These are phyloP conservation scores for Melinaea marsaeus DNA, from an alignment of 2,888 invertebrate species.

Conservation along the genomic window DNA sequence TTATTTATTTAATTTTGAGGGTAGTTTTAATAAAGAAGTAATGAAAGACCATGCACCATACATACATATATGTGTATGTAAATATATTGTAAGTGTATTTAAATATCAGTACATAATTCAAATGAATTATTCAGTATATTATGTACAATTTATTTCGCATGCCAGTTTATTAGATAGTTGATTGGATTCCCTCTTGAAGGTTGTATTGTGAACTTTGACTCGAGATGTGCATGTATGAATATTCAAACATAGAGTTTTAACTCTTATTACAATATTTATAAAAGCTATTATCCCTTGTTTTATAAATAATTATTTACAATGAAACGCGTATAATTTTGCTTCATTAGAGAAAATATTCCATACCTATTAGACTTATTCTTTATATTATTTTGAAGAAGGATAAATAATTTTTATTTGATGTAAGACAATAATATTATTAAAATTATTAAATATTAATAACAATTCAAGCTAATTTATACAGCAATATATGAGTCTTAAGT, in stretches of 20 bases:
- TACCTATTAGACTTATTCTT: conserved; percentile 14
- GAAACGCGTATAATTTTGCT: conserved; percentile 26
- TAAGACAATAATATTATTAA: no score
- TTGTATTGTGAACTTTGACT: conserved; percentile 66
- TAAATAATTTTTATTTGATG: no score
- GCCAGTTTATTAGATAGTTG: conserved; percentile 67
- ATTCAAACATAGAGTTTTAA: conserved; percentile 3
- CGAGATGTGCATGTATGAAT: conserved; percentile 25
- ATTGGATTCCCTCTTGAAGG: conserved; percentile 65
- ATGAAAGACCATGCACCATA: no score
- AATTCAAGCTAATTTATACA: no score
- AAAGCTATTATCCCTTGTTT: conserved; percentile 7
- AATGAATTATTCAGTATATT: conserved; percentile 44
- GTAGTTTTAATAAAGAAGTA: no score
- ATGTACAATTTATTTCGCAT: conserved; percentile 51
- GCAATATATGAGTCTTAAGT: no score
- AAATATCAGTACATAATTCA: conserved; percentile 8
- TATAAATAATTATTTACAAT: conserved; percentile 20
- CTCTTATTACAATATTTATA: conserved; percentile 8
- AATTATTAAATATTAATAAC: no score
- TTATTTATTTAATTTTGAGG: no score
- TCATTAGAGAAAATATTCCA: conserved; percentile 30
- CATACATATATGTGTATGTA: no score
- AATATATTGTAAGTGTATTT: no score
- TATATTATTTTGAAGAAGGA: no score